Conservation (phyloP, 2,113 vertebrate species). For the Corvus cornix region DNA sequence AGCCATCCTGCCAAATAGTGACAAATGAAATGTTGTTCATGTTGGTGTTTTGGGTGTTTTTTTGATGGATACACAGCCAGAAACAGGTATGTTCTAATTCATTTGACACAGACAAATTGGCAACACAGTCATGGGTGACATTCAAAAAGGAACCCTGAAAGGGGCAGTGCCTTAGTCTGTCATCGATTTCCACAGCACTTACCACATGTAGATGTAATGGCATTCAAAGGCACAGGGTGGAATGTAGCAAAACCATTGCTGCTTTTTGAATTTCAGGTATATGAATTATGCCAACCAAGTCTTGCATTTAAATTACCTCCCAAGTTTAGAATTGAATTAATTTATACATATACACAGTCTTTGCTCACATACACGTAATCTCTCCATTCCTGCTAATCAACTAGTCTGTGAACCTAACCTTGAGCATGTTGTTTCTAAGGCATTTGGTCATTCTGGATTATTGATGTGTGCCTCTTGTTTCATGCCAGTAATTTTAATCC, state of each 20-base stretch:
- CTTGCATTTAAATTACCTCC: background rate
- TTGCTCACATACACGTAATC: background rate
- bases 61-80: background rate
- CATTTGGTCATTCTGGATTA: background rate
- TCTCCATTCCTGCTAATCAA: background rate
- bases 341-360: background rate
- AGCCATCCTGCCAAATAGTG: background rate
- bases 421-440: background rate
- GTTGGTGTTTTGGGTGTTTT: background rate
- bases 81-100: background rate
- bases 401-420: background rate
- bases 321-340: background rate
- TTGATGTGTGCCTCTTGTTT: background rate
- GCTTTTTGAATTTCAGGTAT: background rate
- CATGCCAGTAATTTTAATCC: background rate
- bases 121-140: background rate
- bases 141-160: background rate
- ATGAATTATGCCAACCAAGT: background rate
- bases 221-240: background rate
- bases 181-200: background rate
- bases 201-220: too few species aligned
- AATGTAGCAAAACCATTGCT: background rate
- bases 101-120: background rate
- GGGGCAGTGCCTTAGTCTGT: accelerated
- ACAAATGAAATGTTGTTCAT: background rate